Percentiles rank a stretch among this genome's conserved stretches.
phyloP scores from a whole-genome alignment of 1,140 invertebrate species.

The Drosophila guanche region DNA sequence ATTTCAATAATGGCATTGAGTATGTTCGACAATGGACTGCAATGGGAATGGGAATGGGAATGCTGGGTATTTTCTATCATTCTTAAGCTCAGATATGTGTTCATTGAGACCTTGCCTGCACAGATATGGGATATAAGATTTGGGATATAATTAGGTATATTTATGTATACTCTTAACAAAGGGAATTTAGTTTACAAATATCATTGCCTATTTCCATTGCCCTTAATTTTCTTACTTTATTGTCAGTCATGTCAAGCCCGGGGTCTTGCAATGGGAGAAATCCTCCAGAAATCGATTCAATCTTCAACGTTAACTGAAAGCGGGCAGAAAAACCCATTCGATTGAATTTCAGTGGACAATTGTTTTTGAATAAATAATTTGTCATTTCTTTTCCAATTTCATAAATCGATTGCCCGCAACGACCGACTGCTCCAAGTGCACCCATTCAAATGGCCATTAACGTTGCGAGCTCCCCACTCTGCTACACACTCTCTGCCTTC shows the following conservation, averaged over 20 bases:
- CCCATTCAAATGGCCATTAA: conserved; percentile 42
- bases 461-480: neutral
- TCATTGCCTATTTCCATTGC: conserved; percentile 20
- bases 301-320: too few species aligned
- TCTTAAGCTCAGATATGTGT: conserved; percentile 53
- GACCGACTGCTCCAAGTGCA: conserved; percentile 8
- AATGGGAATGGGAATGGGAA: conserved; percentile 8
- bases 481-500: neutral
- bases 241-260: conserved; percentile 31
- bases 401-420: too few species aligned
- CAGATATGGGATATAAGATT: conserved; percentile 14
- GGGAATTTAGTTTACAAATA: conserved; percentile 1
- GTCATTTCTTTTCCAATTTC: too few species aligned
- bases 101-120: conserved; percentile 27
- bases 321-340: too few species aligned
- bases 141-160: conserved; percentile 3
- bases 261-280: conserved; percentile 3
- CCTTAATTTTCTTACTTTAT: conserved; percentile 21
- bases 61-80: conserved; percentile 38
- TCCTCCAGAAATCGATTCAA: conserved; percentile 8
- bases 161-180: conserved; percentile 4
- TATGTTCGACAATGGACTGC: neutral
- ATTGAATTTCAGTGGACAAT: too few species aligned
- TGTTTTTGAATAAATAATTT: too few species aligned
- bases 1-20: conserved; percentile 7